Evolutionary conservation across 2,797 vertebrate species (phyloP).

Genomic region (Eulemur coronatus): DNA sequence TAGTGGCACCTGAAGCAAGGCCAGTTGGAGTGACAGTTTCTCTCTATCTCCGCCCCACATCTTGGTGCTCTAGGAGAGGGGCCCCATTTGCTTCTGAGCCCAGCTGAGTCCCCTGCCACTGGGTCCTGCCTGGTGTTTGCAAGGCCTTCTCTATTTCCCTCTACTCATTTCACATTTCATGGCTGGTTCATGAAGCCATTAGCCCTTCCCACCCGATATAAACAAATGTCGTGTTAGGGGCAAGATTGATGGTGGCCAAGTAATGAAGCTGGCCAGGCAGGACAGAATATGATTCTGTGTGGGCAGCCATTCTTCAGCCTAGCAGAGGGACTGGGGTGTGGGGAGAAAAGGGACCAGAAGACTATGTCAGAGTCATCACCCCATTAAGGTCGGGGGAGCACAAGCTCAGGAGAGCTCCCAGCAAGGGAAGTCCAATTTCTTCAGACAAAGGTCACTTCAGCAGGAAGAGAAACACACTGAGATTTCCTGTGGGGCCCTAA

Average conservation of each 20-base stretch:
- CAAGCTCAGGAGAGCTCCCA: constrained; percentile 70
- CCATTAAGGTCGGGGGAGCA: constrained; percentile 19
- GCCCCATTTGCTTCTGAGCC: background rate
- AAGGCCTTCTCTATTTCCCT: background rate
- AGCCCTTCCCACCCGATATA: constrained; percentile 90
- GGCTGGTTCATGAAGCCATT: constrained; percentile 89
- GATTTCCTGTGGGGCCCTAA: background rate
- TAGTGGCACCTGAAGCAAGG: background rate
- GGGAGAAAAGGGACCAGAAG: constrained; percentile 87
- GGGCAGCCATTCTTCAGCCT: constrained; percentile 92
- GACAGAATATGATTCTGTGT: constrained; percentile 94
- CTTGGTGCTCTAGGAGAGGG: background rate
- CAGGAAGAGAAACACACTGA: background rate
- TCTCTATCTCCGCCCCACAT: background rate
- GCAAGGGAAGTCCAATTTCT: constrained; percentile 69
- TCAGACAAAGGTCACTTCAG: constrained; percentile 59
- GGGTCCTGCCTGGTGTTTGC: background rate
- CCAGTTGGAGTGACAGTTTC: background rate
- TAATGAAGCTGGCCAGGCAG: constrained; percentile 89
- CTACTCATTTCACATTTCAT: constrained; percentile 81
- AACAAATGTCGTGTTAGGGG: constrained; percentile 95
- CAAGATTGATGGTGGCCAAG: constrained; percentile 92
- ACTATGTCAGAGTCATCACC: constrained; percentile 86
- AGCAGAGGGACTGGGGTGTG: constrained; percentile 86
- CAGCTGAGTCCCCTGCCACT: background rate